A percentile compares a stretch with the other conserved stretches of the same genome.
phyloP scores from a whole-genome alignment of 1,140 invertebrate genomes.

The Phymastichus coffea region DNA sequence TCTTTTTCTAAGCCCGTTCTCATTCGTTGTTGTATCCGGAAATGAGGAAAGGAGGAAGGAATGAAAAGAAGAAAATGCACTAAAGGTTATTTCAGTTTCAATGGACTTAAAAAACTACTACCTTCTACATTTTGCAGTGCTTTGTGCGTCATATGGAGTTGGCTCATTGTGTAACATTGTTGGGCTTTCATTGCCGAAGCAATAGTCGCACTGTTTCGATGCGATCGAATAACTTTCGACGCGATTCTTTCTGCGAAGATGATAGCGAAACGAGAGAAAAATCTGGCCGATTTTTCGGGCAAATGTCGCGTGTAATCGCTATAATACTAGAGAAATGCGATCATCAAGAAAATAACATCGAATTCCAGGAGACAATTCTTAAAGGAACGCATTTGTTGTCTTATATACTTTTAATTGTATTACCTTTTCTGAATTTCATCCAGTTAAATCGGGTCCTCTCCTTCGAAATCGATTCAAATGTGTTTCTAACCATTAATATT shows the following conservation, averaged over 20 bases:
- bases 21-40: neutral
- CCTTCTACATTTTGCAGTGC: conserved; percentile 3
- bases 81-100: conserved; percentile 21
- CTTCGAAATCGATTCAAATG: neutral
- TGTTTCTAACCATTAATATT: conserved; percentile 9
- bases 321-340: neutral
- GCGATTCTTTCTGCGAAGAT: neutral
- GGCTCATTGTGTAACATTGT: conserved; percentile 1
- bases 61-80: neutral
- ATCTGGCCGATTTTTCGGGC: neutral
- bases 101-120: conserved; percentile 16
- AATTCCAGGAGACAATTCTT: too few species aligned
- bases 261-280: neutral
- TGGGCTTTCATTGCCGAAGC: conserved; percentile 7
- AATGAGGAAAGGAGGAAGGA: neutral
- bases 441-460: neutral
- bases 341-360: neutral
- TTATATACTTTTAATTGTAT: too few species aligned
- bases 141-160: neutral
- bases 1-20: too few species aligned
- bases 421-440: too few species aligned
- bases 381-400: too few species aligned
- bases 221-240: conserved; percentile 12
- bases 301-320: conserved; percentile 12
- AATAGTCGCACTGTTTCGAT: conserved; percentile 1